Base-by-base conservation (phyloP, 2,113 vertebrate genomes). In the Genyomyrus donnyi region DNA sequence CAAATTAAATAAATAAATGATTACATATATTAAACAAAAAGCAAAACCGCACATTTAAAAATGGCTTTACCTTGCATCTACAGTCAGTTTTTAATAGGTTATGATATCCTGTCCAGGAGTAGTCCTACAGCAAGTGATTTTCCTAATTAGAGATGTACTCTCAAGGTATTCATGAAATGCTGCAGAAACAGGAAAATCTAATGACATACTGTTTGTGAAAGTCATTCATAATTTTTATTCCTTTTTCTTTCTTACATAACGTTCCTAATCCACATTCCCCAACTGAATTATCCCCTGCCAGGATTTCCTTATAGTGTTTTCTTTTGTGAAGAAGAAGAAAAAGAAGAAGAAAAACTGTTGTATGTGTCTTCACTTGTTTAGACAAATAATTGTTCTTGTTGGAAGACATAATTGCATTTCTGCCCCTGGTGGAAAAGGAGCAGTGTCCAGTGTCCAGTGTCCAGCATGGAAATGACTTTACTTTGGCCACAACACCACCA, bases 391-490 rank as follows among this genome's bases (percentile, higher is more conserved):
- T 35, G 35, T 35, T 35, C 35, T 35, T 35, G 35, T 35, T 35
- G 13, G 56, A 86, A 87, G 46, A 35, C 53, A 89, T 85, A 52
- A 89, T 53, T 91, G 88, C 90, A 86, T 91, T 87, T 89, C 53
- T 85, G 62, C 45, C 88, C 46, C 87, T 84, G 31, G 46, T 85
- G 53, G 88, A 89, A 89, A 89, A 70, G 58, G 58, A 89, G 80
- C 88, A 86, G 88, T 89, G 77, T 35, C 88, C 42, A 85, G 88
- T 87, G 56, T 83, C 90, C 90, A 86, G 85, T 88, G 49, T 84
- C 53, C 90, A 90, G 66, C 21, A 49, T 53, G 90, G 70, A 88
- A 90, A 90, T 90, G 49, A 88, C 86, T 88, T 90, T 46, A 90
- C 46, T 80, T 56, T 50, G 70, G 86, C 48, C 35, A 77, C 62